Conservation (phyloP, 2,888 invertebrate species). For the Byasa hedistus region DNA sequence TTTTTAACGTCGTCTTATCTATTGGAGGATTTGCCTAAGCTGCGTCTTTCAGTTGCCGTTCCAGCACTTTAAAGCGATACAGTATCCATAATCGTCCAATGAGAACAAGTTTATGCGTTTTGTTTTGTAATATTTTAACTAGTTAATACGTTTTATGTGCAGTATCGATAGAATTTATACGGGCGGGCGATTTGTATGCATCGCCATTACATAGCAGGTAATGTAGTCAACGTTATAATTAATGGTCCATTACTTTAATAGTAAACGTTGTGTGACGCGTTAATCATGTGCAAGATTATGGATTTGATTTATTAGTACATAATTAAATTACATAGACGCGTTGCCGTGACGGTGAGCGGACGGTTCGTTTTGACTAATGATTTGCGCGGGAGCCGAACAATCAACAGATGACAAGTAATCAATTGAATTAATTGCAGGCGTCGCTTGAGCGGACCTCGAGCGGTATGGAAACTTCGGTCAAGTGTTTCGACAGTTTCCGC, state of each 20-base stretch:
- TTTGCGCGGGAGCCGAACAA: constrained; percentile 49
- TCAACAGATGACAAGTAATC: constrained; percentile 69
- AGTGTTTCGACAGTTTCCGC: constrained; percentile 19
- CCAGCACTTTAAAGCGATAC: no score
- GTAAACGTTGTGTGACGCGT: constrained; percentile 38
- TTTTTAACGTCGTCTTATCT: no score
- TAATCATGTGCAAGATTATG: constrained; percentile 51
- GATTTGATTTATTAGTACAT: constrained; percentile 57
- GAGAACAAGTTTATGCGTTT: background rate
- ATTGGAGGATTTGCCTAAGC: no score
- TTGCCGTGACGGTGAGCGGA: constrained; percentile 41
- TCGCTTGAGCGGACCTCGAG: constrained; percentile 26
- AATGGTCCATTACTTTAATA: constrained; percentile 44
- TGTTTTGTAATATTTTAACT: background rate
- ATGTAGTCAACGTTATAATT: constrained; percentile 40
- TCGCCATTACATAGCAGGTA: constrained; percentile 19
- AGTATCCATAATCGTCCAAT: background rate
- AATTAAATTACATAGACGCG: constrained; percentile 46
- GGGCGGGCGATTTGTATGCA: background rate
- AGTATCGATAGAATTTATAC: background rate
- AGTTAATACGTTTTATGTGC: background rate
- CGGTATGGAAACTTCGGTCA: constrained; percentile 24
- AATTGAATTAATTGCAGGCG: constrained; percentile 61
- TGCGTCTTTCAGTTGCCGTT: no score
- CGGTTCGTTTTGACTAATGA: constrained; percentile 67